phyloP scores from a whole-genome alignment of 2,113 vertebrate species.

The Notiomystis cincta region DNA sequence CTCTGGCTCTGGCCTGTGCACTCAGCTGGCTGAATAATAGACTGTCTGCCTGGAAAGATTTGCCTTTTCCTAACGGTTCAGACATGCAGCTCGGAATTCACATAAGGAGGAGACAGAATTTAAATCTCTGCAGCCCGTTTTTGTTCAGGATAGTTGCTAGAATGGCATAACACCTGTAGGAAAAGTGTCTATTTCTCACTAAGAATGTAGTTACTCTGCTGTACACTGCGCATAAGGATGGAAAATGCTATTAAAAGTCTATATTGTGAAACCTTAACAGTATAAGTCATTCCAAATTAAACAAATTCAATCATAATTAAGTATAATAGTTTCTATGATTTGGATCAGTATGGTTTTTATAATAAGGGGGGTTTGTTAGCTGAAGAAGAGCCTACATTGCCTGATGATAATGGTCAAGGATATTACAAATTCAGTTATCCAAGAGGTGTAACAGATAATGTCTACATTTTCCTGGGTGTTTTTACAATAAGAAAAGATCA shows the following conservation, averaged over 20 bases:
- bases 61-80: neutral
- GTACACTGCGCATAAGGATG: neutral
- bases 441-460: neutral
- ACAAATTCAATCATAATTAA: neutral
- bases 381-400: neutral
- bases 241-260: neutral
- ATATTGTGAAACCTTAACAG: neutral
- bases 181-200: neutral
- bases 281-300: neutral
- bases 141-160: constrained; percentile 35
- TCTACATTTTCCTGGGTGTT: neutral
- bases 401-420: neutral
- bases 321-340: neutral
- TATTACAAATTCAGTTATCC: neutral
- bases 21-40: constrained; percentile 3
- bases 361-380: neutral
- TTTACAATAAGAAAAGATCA: neutral
- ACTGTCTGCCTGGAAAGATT: neutral
- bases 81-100: neutral
- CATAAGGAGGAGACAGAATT: neutral
- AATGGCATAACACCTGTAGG: neutral
- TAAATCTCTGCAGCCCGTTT: neutral
- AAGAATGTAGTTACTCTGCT: neutral
- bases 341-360: neutral
- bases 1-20: neutral